Evolutionary conservation across 1,140 invertebrate genomes (phyloP).

Genomic region (Ceratitis capitata): DNA sequence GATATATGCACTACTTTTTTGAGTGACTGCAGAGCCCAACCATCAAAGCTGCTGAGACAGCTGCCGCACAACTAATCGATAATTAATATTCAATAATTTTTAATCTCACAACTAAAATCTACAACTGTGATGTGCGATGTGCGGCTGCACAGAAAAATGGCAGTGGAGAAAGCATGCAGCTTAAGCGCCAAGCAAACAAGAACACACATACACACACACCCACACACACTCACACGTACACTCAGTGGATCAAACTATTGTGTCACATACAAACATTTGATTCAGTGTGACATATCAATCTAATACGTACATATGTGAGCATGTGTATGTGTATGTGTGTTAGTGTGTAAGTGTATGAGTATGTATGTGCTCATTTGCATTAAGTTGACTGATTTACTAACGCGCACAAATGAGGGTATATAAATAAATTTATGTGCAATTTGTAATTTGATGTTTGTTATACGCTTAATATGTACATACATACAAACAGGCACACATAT

Average conservation of each 20-base stretch:
- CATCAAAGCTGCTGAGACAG: constrained; percentile 10
- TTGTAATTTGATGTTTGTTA: no score
- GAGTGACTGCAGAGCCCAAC: background rate
- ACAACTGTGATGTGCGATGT: no score
- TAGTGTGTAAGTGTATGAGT: no score
- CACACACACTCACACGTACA: background rate
- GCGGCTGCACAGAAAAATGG: constrained; percentile 9
- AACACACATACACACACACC: background rate
- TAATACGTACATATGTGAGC: no score
- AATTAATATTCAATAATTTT: constrained; percentile 33
- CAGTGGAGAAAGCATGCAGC: background rate
- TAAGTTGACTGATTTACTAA: constrained; percentile 22
- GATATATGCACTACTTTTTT: background rate
- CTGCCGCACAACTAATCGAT: constrained; percentile 21
- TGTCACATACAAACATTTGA: background rate
- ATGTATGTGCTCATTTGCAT: constrained; percentile 31
- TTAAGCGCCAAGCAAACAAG: background rate
- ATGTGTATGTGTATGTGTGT: no score
- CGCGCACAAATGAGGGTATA: background rate
- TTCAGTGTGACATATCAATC: background rate
- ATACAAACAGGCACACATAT: background rate
- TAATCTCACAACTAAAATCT: constrained; percentile 14
- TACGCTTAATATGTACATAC: background rate
- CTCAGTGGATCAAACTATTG: constrained; percentile 10
- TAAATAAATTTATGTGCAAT: background rate